Base-by-base conservation (phyloP, 2,888 invertebrate genomes). In the Cepaea hortensis region DNA sequence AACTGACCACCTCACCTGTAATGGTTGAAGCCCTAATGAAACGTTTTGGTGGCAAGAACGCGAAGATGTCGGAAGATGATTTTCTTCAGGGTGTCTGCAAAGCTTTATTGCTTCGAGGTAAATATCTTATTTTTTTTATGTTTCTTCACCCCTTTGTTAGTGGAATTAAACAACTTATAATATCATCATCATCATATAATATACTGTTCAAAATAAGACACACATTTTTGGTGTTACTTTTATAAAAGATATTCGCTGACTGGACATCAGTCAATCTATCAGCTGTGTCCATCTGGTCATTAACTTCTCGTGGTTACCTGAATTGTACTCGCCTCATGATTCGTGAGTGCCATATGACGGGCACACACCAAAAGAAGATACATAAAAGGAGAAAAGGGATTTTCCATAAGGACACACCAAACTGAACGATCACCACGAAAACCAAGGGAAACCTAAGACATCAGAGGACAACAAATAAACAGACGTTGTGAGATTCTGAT, bases 81-180 rank as follows among this genome's bases (percentile, higher is more conserved):
- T 88, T 89, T 82, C 62, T 89, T 7, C 88, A 88, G 68, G 84
- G 88, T 83, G 84, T 88, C 72, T 87, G 85, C 55, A 87, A 86
- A 62, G 68, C 87, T 20, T 46, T 89, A 75, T 50, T 79, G 7
- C 85, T 88, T 7, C 85, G 84, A 70, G 70, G 89, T 86, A 75
- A 89, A 88, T 88, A n/a, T 48, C 3, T 68, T 68, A n/a, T n/a
- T 70, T 81, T 15, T 46, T 81, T 0, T 6, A 3, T 20, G 18
- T 81, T 20, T 46, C 46, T 35, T 68, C 46, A 35, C 4, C 11
- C 20, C 6, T 55, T 15, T 72, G 9, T n/a, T 23, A 68, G 7
- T 15, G 15, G 18, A 18, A 13, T 2, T 50, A 61, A 6, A 5
- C 48, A 18, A 11, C 3, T 23, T 18, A 4, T 5, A 7, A 35